A percentile compares a stretch with the other conserved stretches of the same genome.
Conservation (phyloP, 2,113 vertebrate species). For the Micronycteris hirsuta region DNA sequence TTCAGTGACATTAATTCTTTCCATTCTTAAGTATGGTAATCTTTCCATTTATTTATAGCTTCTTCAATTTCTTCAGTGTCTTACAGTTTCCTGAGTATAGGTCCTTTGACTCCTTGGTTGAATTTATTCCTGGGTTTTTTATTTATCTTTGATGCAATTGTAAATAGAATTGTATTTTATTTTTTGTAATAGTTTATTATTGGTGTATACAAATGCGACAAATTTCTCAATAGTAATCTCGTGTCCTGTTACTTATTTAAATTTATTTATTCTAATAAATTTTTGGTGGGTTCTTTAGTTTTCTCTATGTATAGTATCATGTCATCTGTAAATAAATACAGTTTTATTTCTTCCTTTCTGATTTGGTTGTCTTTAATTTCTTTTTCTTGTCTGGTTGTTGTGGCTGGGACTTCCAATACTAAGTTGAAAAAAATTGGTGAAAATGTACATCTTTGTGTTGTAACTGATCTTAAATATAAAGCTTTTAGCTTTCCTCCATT, state of each 20-base stretch:
- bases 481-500: background rate
- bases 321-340: background rate
- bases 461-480: background rate
- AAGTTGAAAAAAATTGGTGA: background rate
- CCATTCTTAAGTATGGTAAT: no score
- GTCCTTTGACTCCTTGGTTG: background rate
- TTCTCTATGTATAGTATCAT: background rate
- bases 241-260: background rate
- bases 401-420: background rate
- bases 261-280: background rate
- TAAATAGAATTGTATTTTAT: background rate
- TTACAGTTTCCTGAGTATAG: background rate
- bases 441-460: background rate
- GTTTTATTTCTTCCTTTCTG: background rate
- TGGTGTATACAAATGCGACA: background rate
- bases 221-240: background rate
- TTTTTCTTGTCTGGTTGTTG: background rate
- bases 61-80: background rate
- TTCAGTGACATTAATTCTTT: background rate
- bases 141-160: background rate
- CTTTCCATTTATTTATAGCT: background rate
- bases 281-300: background rate
- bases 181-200: background rate
- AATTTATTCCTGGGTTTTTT: background rate
- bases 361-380: background rate